These are phyloP conservation scores for Leontopithecus rosalia DNA, from an alignment of 2,797 vertebrate species.

Conservation along the genomic window DNA sequence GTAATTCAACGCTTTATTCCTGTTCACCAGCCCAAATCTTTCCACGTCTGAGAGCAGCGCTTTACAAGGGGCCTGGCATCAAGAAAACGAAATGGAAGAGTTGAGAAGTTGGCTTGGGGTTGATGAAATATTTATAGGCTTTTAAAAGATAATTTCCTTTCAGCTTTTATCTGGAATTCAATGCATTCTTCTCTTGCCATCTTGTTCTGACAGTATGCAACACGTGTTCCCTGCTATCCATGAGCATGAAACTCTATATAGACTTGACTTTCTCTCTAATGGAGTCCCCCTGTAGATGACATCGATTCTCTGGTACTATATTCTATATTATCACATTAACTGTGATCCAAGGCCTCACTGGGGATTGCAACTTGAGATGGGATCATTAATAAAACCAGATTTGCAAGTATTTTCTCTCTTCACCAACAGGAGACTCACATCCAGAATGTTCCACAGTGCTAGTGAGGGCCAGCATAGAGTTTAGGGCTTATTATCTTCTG, in stretches of 20 bases:
- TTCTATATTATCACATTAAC: background rate
- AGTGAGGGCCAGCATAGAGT: background rate
- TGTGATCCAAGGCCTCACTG: background rate
- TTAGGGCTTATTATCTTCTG: background rate
- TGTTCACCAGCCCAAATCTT: background rate
- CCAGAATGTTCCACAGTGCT: conserved; percentile 3
- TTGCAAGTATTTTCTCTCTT: conserved; percentile 44
- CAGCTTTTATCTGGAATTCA: conserved; percentile 11
- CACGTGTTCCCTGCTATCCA: background rate
- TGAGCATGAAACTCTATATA: background rate
- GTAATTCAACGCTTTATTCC: background rate
- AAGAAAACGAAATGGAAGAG: background rate
- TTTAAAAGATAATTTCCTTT: conserved; percentile 43
- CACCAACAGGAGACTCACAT: background rate
- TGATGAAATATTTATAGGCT: conserved; percentile 30
- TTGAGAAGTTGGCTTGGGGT: background rate
- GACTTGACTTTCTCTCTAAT: conserved; percentile 1
- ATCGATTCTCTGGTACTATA: background rate
- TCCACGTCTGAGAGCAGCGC: background rate
- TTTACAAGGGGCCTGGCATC: background rate
- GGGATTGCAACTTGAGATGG: conserved; percentile 44
- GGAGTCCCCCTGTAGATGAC: background rate
- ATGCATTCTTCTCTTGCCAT: background rate
- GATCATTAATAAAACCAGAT: conserved; percentile 39
- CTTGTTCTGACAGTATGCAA: background rate